Evolutionary conservation across 2,113 vertebrate genomes (phyloP).

Genomic region (Apodemus speciosus): DNA sequence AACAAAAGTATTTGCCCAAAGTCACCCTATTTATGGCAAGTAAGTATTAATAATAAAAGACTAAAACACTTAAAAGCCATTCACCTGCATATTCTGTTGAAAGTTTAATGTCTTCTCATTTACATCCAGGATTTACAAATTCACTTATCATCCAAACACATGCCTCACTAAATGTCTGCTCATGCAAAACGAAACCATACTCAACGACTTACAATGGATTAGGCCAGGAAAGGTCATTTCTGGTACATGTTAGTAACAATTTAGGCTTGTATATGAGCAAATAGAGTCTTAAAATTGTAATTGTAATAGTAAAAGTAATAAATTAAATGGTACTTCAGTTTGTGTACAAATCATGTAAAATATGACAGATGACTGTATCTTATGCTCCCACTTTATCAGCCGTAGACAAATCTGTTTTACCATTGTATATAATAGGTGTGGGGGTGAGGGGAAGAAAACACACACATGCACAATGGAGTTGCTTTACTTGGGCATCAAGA

Average conservation of each 20-base stretch:
- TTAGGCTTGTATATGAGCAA: neutral
- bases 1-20: neutral
- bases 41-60: neutral
- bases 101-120: neutral
- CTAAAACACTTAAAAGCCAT: neutral
- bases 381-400: neutral
- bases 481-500: neutral
- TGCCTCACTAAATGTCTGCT: neutral
- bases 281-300: neutral
- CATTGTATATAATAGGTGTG: neutral
- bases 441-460: neutral
- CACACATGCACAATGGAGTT: neutral
- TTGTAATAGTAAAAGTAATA: neutral
- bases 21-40: neutral
- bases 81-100: neutral
- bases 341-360: no score
- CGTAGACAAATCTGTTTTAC: neutral
- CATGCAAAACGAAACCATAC: neutral
- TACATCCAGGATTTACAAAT: constrained; percentile 20
- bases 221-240: neutral
- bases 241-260: neutral
- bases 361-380: neutral
- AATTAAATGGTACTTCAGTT: neutral
- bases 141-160: neutral
- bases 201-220: neutral